Percentiles rank a stretch among this genome's conserved stretches.
These are phyloP conservation scores for Drosophila virilis DNA, from an alignment of 1,140 invertebrate genomes.

Conservation along the genomic window DNA sequence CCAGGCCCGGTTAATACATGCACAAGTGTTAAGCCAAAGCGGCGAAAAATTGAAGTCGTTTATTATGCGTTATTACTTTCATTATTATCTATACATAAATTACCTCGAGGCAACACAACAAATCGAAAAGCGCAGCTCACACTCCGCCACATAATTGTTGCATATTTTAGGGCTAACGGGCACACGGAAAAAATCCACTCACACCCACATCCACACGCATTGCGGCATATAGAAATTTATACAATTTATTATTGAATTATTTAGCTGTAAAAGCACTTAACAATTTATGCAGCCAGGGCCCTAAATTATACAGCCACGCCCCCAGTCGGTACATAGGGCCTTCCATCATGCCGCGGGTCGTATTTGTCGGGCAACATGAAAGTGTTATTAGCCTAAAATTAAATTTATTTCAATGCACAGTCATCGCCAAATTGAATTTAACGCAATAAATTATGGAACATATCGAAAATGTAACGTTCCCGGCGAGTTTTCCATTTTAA, in stretches of 20 bases:
- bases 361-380: constrained; percentile 61
- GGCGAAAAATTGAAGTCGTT: constrained; percentile 36
- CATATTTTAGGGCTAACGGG: constrained; percentile 67
- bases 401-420: constrained; percentile 75
- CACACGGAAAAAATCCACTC: constrained; percentile 46
- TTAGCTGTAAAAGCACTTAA: constrained; percentile 69
- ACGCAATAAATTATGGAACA: constrained; percentile 70
- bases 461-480: constrained; percentile 20
- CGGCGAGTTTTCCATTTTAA: constrained; percentile 27
- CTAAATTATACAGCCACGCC: constrained; percentile 69
- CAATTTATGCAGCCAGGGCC: constrained; percentile 71
- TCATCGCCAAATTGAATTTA: constrained; percentile 75
- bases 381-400: constrained; percentile 79
- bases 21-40: neutral
- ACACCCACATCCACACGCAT: constrained; percentile 6
- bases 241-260: constrained; percentile 80
- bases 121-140: constrained; percentile 45
- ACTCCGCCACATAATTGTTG: constrained; percentile 67
- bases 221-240: constrained; percentile 38
- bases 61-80: constrained; percentile 74
- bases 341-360: constrained; percentile 13
- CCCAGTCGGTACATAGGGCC: constrained; percentile 4
- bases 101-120: constrained; percentile 60
- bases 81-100: constrained; percentile 72
- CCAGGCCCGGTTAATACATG: constrained; percentile 14